Conservation (phyloP, 1,140 invertebrate genomes). For the Drosophila kepulauana region DNA sequence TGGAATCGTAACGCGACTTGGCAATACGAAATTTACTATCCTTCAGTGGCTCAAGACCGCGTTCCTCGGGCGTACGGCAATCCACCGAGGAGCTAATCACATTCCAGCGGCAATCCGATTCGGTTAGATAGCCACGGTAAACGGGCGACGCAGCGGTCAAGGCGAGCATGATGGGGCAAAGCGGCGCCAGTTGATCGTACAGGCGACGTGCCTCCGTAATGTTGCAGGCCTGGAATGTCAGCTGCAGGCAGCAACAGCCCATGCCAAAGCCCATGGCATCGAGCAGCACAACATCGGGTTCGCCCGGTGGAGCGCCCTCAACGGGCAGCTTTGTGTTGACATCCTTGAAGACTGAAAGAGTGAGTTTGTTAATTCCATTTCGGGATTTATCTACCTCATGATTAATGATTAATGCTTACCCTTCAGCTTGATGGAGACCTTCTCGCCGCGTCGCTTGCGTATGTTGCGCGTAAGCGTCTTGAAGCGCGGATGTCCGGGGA, state of each 20-base stretch:
- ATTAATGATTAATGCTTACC: conserved; percentile 91
- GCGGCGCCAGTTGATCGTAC: conserved; percentile 98
- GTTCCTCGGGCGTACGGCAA: conserved; percentile 97
- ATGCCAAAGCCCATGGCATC: conserved; percentile 99
- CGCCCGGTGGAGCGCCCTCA: conserved; percentile 88
- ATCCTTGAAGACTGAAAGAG: conserved; percentile 93
- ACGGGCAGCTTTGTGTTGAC: conserved; percentile 93
- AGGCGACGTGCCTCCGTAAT: conserved; percentile 97
- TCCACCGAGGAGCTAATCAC: conserved; percentile 98
- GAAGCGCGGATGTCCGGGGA: conserved; percentile 97
- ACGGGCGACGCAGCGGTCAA: conserved; percentile 98
- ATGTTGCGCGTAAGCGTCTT: conserved; percentile 98
- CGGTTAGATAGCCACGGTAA: conserved; percentile 96
- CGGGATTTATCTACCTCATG: too few relatives aligned
- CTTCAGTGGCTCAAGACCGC: conserved; percentile 92
- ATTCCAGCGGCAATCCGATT: conserved; percentile 98
- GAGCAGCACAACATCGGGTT: conserved; percentile 96
- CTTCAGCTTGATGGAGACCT: conserved; percentile 98
- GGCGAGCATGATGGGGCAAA: conserved; percentile 99
- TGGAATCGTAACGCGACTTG: conserved; percentile 99
- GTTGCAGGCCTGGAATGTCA: conserved; percentile 97
- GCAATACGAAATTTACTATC: conserved; percentile 94
- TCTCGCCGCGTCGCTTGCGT: conserved; percentile 94
- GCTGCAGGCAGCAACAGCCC: conserved; percentile 98
- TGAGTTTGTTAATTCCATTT: not conserved